Conservation (phyloP, 2,113 vertebrate genomes). For the Meriones unguiculatus region DNA sequence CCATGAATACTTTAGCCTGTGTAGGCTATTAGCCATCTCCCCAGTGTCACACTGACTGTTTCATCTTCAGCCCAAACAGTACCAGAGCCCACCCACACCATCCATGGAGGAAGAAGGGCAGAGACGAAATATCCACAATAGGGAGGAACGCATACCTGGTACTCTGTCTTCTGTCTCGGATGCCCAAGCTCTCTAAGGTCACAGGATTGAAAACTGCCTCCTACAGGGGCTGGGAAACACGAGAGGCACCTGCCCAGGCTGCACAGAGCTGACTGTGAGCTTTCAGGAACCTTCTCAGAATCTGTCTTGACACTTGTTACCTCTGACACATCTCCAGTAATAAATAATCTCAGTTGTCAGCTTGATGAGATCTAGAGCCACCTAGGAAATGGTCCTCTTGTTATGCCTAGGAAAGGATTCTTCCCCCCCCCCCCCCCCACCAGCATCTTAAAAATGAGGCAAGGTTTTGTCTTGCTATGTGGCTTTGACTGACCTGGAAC, state of each 20-base stretch:
- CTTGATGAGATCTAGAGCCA: not conserved
- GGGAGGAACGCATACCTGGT: not conserved
- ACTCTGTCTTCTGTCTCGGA: not conserved
- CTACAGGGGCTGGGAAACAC: no score
- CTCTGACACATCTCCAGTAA: not conserved
- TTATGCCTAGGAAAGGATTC: not conserved
- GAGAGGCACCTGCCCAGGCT: no score
- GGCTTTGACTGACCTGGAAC: not conserved
- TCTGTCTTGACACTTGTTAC: not conserved
- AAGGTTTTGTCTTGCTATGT: not conserved
- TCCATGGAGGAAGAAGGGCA: accelerated
- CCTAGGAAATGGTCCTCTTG: not conserved
- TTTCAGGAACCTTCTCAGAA: no score
- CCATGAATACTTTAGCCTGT: not conserved
- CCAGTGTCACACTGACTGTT: not conserved
- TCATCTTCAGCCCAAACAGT: not conserved
- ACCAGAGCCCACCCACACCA: not conserved
- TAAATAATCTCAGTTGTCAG: not conserved
- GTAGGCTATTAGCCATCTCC: not conserved
- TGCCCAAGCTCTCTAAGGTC: no score
- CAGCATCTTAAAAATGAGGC: not conserved
- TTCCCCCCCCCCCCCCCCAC: not conserved
- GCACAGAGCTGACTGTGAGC: not conserved
- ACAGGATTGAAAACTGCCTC: no score
- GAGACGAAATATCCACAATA: no score